Evolutionary conservation across 2,797 vertebrate species (phyloP), one percentile per base, ranked within the genome.

Genomic region (Neomorphus geoffroyi): DNA sequence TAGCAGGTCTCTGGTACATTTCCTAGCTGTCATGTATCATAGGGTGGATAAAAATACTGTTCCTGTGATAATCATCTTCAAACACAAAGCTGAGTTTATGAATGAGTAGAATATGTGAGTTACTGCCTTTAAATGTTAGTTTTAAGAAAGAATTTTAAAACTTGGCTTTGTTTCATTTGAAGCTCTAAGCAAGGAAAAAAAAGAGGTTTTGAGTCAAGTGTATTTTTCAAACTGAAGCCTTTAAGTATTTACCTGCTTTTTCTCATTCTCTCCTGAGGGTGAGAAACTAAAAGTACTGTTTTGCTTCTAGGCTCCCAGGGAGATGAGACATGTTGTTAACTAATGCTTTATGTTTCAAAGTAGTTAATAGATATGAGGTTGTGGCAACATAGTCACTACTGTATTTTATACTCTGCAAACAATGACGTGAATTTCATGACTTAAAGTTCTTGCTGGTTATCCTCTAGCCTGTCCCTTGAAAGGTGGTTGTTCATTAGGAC

Each of bases 311-410:
- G 46, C 62, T 92, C 39, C n/a, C 1, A 9, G 39, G 87, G 65
- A 88, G 50, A 87, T 70, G 74, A 88, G 79, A 39, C 30, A 7
- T 58, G 51, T 79, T 93, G 86, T 90, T 94, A 87, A 75, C 72
- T 65, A 62, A 62, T 78, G 14, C 78, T 74, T 80, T 87, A n/a
- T 85, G 41, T 94, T 93, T 86, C 72, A 24, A 48, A 69, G 65
- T 46, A 65, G 61, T 53, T 83, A 72, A 66, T 74, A 72, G 46
- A 78, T 73, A 30, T 0, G 7, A 8, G 0, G 30, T 7, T 0
- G 78, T 65, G 51, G 75, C 95, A 27, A 45, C 78, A 92, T 88
- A 88, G 23, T 65, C 61, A 43, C 46, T 57, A 56, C 66, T 88
- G 26, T 83, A 48, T 93, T 88, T 93, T 86, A 33, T 80, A 27